Conservation (phyloP, 2,797 vertebrate genomes). For the Neosalanx taihuensis region DNA sequence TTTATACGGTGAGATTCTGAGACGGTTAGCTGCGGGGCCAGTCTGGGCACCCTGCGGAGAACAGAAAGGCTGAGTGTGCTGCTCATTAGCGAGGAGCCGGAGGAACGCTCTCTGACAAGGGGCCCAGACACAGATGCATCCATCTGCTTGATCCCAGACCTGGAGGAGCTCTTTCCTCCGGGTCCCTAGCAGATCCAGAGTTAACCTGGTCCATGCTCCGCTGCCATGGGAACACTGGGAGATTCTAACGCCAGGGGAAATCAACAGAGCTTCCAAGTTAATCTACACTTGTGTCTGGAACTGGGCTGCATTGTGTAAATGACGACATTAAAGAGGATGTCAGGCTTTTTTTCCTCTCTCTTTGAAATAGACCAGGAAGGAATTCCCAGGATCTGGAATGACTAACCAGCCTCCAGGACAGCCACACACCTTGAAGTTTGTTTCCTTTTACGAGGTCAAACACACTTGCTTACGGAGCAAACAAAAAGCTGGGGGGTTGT, state of each 20-base stretch:
- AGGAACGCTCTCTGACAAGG: constrained; percentile 33
- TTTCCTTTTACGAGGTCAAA: too few species aligned
- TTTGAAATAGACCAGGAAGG: too few species aligned
- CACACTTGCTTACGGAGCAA: too few species aligned
- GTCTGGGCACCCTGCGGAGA: constrained; percentile 59
- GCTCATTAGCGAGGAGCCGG: constrained; percentile 57
- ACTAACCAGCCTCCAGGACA: too few species aligned
- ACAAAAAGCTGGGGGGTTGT: too few species aligned
- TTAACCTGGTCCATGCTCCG: neutral
- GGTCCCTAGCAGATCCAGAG: neutral
- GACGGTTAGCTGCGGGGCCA: constrained; percentile 60
- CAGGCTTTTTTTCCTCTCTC: too few species aligned
- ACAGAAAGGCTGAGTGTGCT: constrained; percentile 45
- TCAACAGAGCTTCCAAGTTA: neutral
- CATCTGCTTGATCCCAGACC: neutral
- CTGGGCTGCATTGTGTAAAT: neutral
- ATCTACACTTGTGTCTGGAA: neutral
- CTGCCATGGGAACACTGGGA: neutral
- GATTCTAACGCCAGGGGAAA: neutral
- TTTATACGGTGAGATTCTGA: constrained; percentile 56
- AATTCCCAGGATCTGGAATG: too few species aligned
- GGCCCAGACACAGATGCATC: constrained; percentile 42
- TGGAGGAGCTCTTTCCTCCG: neutral
- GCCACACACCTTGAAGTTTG: too few species aligned
- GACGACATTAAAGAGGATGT: too few species aligned